A percentile compares a stretch with the other conserved stretches of the same genome.
These are phyloP conservation scores for Labia minor DNA, from an alignment of 2,888 invertebrate species.

Conservation along the genomic window DNA sequence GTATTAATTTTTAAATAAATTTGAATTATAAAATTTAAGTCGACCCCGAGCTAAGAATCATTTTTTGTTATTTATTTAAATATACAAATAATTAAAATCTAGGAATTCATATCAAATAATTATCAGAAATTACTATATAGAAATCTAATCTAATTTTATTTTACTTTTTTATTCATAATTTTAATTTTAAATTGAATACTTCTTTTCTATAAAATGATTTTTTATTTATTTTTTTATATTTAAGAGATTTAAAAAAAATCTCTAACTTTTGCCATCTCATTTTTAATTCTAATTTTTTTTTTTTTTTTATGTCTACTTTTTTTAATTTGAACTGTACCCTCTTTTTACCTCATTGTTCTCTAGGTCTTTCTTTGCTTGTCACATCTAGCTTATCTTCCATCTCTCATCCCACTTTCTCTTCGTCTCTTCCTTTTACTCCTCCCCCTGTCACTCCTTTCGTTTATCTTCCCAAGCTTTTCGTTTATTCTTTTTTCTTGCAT, in stretches of 20 bases:
- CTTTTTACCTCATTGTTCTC: conserved; percentile 23
- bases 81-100: too few relatives aligned
- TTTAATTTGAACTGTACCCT: conserved; percentile 17
- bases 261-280: too few relatives aligned
- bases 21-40: too few relatives aligned
- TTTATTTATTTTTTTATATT: background rate
- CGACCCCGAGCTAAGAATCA: too few relatives aligned
- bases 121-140: too few relatives aligned
- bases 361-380: conserved; percentile 22
- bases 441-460: conserved; percentile 26
- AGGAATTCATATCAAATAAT: too few relatives aligned
- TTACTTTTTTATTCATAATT: background rate
- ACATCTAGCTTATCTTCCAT: conserved; percentile 24
- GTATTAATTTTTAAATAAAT: too few relatives aligned
- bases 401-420: conserved; percentile 22
- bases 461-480: conserved; percentile 14
- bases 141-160: background rate
- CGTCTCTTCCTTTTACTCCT: conserved; percentile 22
- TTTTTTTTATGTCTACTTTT: background rate
- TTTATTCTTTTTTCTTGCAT: conserved; percentile 21
- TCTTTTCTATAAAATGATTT: background rate
- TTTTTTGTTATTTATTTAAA: too few relatives aligned
- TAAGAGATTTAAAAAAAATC: too few relatives aligned
- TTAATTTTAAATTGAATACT: too few relatives aligned
- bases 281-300: too few relatives aligned